Percentiles rank a stretch among this genome's conserved stretches.
Evolutionary conservation across 1,140 invertebrate genomes (phyloP).

Genomic region (Nebria ingens): DNA sequence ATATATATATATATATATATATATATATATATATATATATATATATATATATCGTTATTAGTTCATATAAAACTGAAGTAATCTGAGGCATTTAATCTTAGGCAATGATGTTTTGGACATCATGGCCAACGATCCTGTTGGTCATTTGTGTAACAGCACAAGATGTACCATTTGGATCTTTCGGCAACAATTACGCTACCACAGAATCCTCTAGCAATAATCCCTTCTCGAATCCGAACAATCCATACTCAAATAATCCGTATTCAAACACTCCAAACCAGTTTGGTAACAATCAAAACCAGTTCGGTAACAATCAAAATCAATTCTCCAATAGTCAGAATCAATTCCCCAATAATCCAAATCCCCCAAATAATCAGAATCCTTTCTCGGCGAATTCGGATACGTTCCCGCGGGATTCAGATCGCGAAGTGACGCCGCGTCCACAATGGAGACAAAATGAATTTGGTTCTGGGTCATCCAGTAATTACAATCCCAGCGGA

Average conservation of each 20-base stretch:
- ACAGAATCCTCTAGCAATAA: constrained; percentile 7
- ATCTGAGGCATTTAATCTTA: too few species aligned
- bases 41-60: too few species aligned
- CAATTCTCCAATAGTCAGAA: constrained; percentile 4
- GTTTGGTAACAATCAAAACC: constrained; percentile 16
- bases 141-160: constrained; percentile 15
- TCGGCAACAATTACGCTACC: background rate
- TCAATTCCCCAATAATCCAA: background rate
- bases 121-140: constrained; percentile 13
- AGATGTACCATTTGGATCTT: constrained; percentile 10
- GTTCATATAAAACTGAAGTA: too few species aligned
- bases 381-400: constrained; percentile 18
- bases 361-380: too few species aligned
- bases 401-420: constrained; percentile 31
- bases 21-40: too few species aligned
- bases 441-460: constrained; percentile 29
- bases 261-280: constrained; percentile 15
- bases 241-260: constrained; percentile 18
- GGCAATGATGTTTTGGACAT: too few species aligned
- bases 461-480: constrained; percentile 20
- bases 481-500: constrained; percentile 26
- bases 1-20: too few species aligned
- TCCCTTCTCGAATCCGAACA: constrained; percentile 15
- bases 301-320: constrained; percentile 14
- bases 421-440: constrained; percentile 28